Evolutionary conservation across 2,113 vertebrate species (phyloP).

Genomic region (Ochotona curzoniae): DNA sequence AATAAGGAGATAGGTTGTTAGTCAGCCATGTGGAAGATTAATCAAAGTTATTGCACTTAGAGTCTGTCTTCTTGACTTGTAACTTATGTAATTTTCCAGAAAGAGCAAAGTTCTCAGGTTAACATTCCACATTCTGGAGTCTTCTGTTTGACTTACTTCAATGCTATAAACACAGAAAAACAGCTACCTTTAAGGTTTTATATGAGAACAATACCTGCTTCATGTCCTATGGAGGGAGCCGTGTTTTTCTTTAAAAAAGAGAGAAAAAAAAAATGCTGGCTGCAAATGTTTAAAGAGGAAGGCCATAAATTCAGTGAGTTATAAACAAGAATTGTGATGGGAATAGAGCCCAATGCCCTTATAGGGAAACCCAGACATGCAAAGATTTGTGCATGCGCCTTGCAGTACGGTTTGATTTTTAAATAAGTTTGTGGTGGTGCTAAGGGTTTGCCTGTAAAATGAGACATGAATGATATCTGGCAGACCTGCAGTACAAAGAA

Average conservation of each 20-base stretch:
- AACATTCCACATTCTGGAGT: neutral
- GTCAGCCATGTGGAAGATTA: neutral
- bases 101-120: neutral
- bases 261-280: neutral
- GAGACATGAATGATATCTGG: slow-evolving; percentile 85
- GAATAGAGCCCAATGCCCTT: slow-evolving; percentile 74
- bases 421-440: slow-evolving; percentile 54
- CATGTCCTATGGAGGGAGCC: slow-evolving; percentile 17
- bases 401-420: neutral
- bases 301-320: slow-evolving; percentile 71
- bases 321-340: slow-evolving; percentile 74
- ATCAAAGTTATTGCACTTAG: neutral
- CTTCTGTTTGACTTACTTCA: slow-evolving; percentile 14
- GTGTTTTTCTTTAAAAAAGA: slow-evolving; percentile 41
- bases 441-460: slow-evolving; percentile 79
- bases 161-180: slow-evolving; percentile 17
- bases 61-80: neutral
- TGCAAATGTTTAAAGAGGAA: slow-evolving; percentile 44
- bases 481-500: slow-evolving; percentile 67
- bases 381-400: slow-evolving; percentile 7
- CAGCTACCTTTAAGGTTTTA: slow-evolving; percentile 58
- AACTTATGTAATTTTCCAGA: slow-evolving; percentile 13
- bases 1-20: neutral
- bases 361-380: slow-evolving; percentile 74
- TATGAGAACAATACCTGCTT: slow-evolving; percentile 65